Evolutionary conservation across 2,113 vertebrate species (phyloP).

Genomic region (Ellobius talpinus): DNA sequence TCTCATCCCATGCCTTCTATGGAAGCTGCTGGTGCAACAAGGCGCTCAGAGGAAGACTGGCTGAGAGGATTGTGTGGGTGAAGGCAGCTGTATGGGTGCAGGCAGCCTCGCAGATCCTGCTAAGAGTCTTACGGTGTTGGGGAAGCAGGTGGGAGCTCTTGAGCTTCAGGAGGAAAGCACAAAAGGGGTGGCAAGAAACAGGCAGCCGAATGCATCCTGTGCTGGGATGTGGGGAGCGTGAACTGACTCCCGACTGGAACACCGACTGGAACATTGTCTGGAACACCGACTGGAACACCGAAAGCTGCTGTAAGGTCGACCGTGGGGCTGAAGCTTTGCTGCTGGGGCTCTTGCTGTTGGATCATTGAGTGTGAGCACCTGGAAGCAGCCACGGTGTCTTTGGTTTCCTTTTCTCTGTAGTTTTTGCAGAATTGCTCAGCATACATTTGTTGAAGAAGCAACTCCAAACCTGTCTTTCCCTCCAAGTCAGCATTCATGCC

Average conservation of each 20-base stretch:
- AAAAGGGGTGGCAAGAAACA: background rate
- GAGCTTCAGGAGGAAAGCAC: background rate
- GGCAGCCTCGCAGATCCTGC: background rate
- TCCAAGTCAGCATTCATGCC: background rate
- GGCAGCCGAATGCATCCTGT: background rate
- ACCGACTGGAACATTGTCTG: accelerated
- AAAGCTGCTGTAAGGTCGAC: accelerated
- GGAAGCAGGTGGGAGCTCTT: background rate
- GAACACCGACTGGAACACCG: no score
- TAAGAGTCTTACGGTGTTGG: accelerated
- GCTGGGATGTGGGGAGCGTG: accelerated
- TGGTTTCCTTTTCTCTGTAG: background rate
- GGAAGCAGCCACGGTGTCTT: background rate
- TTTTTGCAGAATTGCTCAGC: background rate
- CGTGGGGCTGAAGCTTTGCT: no score
- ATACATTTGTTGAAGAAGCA: background rate
- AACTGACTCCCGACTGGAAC: background rate
- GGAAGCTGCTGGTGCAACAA: background rate
- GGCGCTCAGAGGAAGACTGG: background rate
- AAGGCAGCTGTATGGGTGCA: background rate
- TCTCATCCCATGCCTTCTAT: background rate
- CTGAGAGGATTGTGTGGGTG: background rate
- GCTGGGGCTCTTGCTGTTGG: background rate
- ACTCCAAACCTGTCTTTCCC: background rate
- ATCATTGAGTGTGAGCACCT: background rate